These are phyloP conservation scores for Oncorhynchus clarkii DNA, from an alignment of 2,113 vertebrate genomes.

Conservation along the genomic window DNA sequence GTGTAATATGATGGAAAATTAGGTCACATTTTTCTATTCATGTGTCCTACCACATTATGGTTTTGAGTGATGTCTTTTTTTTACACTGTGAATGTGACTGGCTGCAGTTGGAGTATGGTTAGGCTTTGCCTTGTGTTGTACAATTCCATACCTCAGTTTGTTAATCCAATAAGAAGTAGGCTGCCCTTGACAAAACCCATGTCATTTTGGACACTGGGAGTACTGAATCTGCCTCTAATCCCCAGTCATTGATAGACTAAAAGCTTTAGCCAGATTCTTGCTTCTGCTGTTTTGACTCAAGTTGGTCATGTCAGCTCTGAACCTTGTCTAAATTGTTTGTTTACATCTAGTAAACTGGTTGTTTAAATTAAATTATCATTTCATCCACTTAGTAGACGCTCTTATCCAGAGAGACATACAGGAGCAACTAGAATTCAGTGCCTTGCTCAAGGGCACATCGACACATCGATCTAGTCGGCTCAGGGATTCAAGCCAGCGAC, in stretches of 20 bases:
- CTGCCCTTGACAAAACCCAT: no score
- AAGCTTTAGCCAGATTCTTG: slow-evolving; percentile 3
- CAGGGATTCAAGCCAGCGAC: no score
- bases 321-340: slow-evolving; percentile 52
- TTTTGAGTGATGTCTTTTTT: slow-evolving; percentile 36
- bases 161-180: neutral
- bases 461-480: no score
- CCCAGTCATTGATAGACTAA: no score
- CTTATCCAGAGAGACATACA: no score
- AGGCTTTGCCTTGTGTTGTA: neutral
- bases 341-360: slow-evolving; percentile 53
- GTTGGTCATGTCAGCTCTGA: slow-evolving; percentile 36
- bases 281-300: neutral
- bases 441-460: no score
- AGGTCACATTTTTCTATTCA: slow-evolving; percentile 34
- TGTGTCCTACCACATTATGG: slow-evolving; percentile 22
- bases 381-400: no score
- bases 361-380: slow-evolving; percentile 31
- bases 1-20: slow-evolving; percentile 23
- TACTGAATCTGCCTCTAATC: no score
- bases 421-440: no score
- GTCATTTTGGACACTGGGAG: no score
- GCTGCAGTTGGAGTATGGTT: neutral
- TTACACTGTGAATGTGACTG: neutral
- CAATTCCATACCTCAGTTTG: neutral